Conservation (phyloP, 2,888 invertebrate species). For the Sipha maydis region DNA sequence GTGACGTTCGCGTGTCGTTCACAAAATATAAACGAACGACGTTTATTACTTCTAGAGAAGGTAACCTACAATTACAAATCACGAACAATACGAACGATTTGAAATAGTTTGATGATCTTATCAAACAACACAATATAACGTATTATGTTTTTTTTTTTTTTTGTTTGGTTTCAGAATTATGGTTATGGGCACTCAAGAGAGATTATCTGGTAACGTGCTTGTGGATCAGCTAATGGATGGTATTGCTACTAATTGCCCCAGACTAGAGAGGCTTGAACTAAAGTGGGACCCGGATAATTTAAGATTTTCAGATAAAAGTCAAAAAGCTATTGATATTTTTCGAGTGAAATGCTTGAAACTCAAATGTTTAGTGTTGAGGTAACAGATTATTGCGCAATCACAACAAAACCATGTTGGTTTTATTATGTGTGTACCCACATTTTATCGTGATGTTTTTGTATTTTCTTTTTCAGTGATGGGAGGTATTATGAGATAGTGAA, state of each 20-base stretch:
- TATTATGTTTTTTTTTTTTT: not conserved
- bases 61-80: too few species aligned
- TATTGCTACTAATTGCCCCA: slow-evolving; percentile 90
- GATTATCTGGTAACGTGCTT: slow-evolving; percentile 94
- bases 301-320: slow-evolving; percentile 98
- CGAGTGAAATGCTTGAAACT: slow-evolving; percentile 94
- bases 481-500: slow-evolving; percentile 99
- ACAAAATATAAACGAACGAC: too few species aligned
- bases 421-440: not conserved
- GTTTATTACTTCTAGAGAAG: too few species aligned
- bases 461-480: slow-evolving; percentile 81
- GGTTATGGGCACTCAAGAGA: slow-evolving; percentile 96
- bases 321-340: slow-evolving; percentile 97
- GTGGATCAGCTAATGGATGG: slow-evolving; percentile 98
- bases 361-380: slow-evolving; percentile 92
- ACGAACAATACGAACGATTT: too few species aligned
- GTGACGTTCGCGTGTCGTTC: too few species aligned
- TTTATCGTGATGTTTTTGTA: not conserved
- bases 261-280: slow-evolving; percentile 90
- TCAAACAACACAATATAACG: too few species aligned
- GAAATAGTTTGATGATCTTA: too few species aligned
- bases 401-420: not conserved
- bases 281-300: slow-evolving; percentile 99
- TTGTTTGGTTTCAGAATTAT: slow-evolving; percentile 78
- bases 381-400: slow-evolving; percentile 63